phyloP scores from a whole-genome alignment of 2,888 invertebrate genomes.

The Dendrolimus pini region DNA sequence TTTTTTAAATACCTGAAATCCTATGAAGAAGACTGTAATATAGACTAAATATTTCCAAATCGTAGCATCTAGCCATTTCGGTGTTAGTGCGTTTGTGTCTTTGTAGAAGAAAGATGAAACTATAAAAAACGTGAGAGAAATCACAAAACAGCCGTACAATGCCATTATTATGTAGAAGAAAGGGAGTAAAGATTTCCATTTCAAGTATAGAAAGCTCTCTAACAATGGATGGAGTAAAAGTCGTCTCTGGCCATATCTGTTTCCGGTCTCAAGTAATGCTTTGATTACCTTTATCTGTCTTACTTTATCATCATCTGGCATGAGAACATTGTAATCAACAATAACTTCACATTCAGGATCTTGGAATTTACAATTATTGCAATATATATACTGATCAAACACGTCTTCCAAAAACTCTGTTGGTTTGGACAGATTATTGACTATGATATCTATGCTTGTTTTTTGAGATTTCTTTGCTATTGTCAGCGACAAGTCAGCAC shows the following conservation, averaged over 20 bases:
- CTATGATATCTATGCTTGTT: constrained; percentile 39
- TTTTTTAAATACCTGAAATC: background rate
- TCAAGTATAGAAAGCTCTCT: constrained; percentile 49
- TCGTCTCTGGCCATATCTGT: constrained; percentile 31
- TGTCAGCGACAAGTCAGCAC: constrained; percentile 14
- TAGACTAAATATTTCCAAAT: background rate
- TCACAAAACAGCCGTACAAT: constrained; percentile 40
- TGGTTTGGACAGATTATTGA: constrained; percentile 53
- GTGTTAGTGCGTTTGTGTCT: constrained; percentile 12
- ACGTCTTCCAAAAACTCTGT: constrained; percentile 57
- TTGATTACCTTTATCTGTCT: constrained; percentile 9
- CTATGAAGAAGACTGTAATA: constrained; percentile 4
- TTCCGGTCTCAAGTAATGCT: constrained; percentile 34
- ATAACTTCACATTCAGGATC: constrained; percentile 38
- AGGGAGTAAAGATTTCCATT: constrained; percentile 44
- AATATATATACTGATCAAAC: constrained; percentile 56
- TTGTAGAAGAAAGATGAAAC: constrained; percentile 20
- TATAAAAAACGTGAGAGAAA: constrained; percentile 37
- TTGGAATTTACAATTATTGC: constrained; percentile 46
- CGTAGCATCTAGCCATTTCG: constrained; percentile 1
- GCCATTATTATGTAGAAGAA: constrained; percentile 41
- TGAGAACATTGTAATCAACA: constrained; percentile 41
- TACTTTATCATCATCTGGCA: constrained; percentile 17
- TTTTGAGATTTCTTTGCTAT: constrained; percentile 21
- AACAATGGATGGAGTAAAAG: constrained; percentile 51